Base-by-base conservation (phyloP, 1,140 invertebrate genomes). In the Popillia japonica region DNA sequence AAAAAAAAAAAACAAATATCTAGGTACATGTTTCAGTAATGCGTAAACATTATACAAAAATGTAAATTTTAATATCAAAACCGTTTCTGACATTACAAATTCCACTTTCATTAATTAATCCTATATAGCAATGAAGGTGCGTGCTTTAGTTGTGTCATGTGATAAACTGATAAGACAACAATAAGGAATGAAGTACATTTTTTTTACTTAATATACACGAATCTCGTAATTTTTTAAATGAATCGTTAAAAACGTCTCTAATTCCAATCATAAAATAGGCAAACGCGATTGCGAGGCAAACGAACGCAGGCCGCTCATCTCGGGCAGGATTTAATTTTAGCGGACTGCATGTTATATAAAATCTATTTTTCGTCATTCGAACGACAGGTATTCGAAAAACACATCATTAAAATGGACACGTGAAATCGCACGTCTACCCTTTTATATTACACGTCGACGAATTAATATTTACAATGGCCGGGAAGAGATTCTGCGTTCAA, bases 311-410 rank as follows among this genome's bases (percentile, higher is more conserved):
- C 17, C 61, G 61, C 7, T 22, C 23, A 23, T 64, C n/a, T 64
- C 61, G 61, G 61, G 17, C 61, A 20, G 61, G 20, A 64, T 64
- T 64, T 64, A 64, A 64, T 64, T 64, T 64, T 64, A 64, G 61
- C 61, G 61, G 22, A 64, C 61, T 64, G 23, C 61, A 64, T 64
- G 61, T 64, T 64, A 64, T 64, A 64, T 64, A 64, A 64, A 64
- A 64, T 64, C 61, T 64, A 64, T 64, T 64, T 64, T 64, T 64
- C 23, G 61, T 64, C 61, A 64, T 64, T 27, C 61, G 11, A 64
- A 64, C 61, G 61, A 64, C 61, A 64, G 61, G 61, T 64, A 64
- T 27, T 64, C 61, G 23, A 64, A 64, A 64, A 64, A 22, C 61
- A 64, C 61, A 64, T 64, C 61, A 64, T 64, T 64, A 64, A 64